Evolutionary conservation across 2,888 invertebrate genomes (phyloP).

Genomic region (Melinopterus prodromus): DNA sequence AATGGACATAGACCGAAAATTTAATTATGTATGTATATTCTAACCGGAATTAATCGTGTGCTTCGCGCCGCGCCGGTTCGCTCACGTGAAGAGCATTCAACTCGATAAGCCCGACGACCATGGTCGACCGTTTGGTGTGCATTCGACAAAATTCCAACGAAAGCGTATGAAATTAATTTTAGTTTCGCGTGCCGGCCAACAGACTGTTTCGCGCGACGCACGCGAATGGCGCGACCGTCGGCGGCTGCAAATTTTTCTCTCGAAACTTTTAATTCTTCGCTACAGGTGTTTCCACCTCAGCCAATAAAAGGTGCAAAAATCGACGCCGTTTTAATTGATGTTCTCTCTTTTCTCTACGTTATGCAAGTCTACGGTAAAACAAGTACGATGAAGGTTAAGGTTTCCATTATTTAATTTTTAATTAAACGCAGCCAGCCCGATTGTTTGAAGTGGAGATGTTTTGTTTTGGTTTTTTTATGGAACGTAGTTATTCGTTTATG

Average conservation of each 20-base stretch:
- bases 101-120: neutral
- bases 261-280: neutral
- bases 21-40: neutral
- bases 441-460: no score
- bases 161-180: slow-evolving; percentile 4
- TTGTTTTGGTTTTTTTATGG: no score
- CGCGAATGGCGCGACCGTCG: neutral
- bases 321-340: neutral
- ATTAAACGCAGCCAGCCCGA: neutral
- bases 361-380: neutral
- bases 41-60: neutral
- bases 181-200: neutral
- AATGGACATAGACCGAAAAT: neutral
- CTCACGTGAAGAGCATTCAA: neutral
- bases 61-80: neutral
- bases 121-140: neutral
- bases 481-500: no score
- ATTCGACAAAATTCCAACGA: slow-evolving; percentile 4
- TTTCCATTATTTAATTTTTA: neutral
- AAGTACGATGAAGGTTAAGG: neutral
- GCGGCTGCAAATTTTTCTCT: neutral
- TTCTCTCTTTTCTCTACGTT: neutral
- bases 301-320: neutral
- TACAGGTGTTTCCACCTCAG: neutral
- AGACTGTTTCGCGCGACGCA: neutral